Percentiles rank a stretch among this genome's conserved stretches.
Evolutionary conservation across 2,888 invertebrate genomes (phyloP).

Genomic region (Fissipunctia ypsillon): DNA sequence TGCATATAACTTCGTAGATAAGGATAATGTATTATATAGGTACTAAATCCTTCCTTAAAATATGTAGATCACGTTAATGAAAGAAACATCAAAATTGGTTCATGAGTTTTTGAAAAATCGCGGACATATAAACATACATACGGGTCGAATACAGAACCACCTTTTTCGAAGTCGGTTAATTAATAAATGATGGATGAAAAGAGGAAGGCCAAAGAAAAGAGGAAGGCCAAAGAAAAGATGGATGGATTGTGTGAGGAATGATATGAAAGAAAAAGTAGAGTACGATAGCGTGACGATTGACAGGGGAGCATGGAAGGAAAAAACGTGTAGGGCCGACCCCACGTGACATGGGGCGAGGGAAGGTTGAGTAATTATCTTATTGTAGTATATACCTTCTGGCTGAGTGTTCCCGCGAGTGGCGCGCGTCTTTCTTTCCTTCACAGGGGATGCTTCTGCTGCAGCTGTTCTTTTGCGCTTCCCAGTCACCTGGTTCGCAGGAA

Average conservation of each 20-base stretch:
- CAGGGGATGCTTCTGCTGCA: constrained; percentile 63
- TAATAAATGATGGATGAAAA: background rate
- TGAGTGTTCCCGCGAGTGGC: constrained; percentile 6
- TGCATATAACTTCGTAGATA: too few species aligned
- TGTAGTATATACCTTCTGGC: constrained; percentile 14
- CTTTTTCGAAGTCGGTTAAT: too few species aligned
- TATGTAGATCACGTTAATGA: too few species aligned
- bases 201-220: too few species aligned
- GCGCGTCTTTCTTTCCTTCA: constrained; percentile 62
- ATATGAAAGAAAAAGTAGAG: background rate
- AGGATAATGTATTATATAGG: too few species aligned
- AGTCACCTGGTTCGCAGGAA: constrained; percentile 46
- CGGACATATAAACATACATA: too few species aligned
- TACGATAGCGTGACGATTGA: background rate
- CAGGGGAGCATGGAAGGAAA: too few species aligned
- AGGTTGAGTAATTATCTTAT: background rate
- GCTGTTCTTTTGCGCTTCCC: constrained; percentile 69
- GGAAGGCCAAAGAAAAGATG: background rate
- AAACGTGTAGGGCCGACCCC: background rate
- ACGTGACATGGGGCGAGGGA: background rate
- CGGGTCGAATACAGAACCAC: too few species aligned
- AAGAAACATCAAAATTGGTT: too few species aligned
- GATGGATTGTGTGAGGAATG: background rate
- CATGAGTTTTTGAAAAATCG: too few species aligned
- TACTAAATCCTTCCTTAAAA: too few species aligned